Percentiles rank a stretch among this genome's conserved stretches.
Conservation (phyloP, 2,113 vertebrate genomes). For the Laterallus jamaicensis region DNA sequence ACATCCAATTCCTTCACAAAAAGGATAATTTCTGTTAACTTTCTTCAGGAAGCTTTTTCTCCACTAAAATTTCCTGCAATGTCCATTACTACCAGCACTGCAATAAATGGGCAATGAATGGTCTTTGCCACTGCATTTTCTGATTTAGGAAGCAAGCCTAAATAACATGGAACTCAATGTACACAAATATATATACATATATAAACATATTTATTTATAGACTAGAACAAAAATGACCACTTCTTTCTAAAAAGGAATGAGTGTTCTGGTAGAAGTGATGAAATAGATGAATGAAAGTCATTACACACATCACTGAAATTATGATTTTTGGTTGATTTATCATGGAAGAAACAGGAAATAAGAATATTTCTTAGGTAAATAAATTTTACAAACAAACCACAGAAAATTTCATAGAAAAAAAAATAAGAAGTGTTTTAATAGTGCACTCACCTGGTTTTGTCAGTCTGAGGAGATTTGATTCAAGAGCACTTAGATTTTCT, state of each 20-base stretch:
- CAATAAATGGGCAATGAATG: background rate
- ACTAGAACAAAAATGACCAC: background rate
- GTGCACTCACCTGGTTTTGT: constrained; percentile 64
- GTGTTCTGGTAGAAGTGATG: background rate
- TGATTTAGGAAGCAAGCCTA: background rate
- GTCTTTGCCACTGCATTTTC: background rate
- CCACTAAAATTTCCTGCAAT: background rate
- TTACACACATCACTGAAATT: background rate
- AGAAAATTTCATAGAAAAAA: background rate
- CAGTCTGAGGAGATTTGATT: constrained; percentile 71
- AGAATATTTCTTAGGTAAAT: background rate
- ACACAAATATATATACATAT: background rate
- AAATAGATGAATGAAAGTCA: background rate
- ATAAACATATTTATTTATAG: background rate
- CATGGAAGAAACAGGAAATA: background rate
- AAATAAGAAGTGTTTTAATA: background rate
- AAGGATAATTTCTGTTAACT: background rate
- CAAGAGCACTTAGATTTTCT: constrained; percentile 79
- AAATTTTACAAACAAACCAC: background rate
- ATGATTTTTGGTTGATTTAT: background rate
- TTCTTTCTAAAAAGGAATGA: background rate
- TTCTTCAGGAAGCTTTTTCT: background rate
- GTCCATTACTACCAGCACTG: background rate
- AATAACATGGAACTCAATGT: background rate
- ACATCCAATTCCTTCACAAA: background rate